phyloP scores from a whole-genome alignment of 2,113 vertebrate genomes.

The Lipophrys pholis region DNA sequence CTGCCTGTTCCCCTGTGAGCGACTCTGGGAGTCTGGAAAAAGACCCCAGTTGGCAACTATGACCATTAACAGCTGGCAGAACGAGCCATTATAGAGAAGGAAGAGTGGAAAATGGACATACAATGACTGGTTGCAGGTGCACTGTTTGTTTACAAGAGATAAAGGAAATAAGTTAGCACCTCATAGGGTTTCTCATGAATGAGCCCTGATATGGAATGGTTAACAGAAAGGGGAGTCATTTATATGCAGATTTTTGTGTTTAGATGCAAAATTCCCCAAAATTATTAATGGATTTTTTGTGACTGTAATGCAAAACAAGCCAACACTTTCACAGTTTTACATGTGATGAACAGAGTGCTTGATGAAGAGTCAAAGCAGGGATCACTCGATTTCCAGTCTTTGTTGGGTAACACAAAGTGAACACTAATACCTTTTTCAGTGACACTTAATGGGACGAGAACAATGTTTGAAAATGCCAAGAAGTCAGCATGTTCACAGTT shows the following conservation, averaged over 20 bases:
- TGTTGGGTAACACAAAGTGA: neutral
- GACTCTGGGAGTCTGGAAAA: constrained; percentile 22
- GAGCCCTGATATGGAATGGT: neutral
- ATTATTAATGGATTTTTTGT: neutral
- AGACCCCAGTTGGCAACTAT: neutral
- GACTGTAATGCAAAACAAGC: constrained; percentile 6
- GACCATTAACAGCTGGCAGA: constrained; percentile 21
- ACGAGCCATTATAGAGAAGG: neutral
- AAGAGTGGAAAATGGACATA: neutral
- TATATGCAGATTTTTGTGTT: neutral
- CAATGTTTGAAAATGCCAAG: too few relatives aligned
- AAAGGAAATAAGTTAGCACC: neutral
- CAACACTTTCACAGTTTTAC: neutral
- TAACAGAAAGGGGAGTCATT: neutral
- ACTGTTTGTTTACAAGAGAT: constrained; percentile 31
- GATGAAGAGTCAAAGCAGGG: neutral
- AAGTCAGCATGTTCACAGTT: too few relatives aligned
- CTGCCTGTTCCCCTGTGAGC: neutral
- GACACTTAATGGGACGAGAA: neutral
- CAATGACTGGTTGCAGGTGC: neutral
- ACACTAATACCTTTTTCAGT: neutral
- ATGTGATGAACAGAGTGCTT: neutral
- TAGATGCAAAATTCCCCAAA: constrained; percentile 7
- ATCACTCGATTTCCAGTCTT: too few relatives aligned
- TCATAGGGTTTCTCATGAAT: neutral